Evolutionary conservation across 2,113 vertebrate genomes (phyloP).

Genomic region (Peucedramus taeniatus): DNA sequence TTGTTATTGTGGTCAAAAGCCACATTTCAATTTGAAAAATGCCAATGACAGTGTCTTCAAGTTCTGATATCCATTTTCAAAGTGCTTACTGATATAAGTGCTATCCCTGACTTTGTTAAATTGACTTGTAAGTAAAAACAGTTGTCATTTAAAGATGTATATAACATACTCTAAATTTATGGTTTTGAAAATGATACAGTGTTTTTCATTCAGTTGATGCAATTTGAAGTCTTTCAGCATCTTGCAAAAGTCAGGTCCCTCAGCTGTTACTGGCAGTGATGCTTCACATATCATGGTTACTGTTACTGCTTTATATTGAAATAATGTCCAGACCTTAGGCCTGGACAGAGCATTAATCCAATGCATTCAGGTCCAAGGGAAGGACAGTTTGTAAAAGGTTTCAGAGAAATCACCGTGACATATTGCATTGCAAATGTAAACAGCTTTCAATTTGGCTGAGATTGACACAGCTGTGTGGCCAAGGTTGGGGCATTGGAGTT

Average conservation of each 20-base stretch:
- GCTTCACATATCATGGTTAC: not conserved
- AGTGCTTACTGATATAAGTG: not conserved
- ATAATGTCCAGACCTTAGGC: not conserved
- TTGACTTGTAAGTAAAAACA: not conserved
- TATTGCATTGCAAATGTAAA: not conserved
- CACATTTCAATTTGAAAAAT: not conserved
- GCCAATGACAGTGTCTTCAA: not conserved
- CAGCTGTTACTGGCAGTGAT: fast-evolving
- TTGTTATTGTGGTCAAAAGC: slow-evolving; percentile 1
- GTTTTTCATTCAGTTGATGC: not conserved
- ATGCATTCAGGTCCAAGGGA: not conserved
- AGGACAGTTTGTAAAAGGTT: not conserved
- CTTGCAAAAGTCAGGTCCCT: not conserved
- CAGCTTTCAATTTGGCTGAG: not conserved
- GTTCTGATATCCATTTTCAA: not conserved
- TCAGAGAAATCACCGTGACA: not conserved
- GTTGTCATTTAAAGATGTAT: not conserved
- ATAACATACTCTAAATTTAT: not conserved
- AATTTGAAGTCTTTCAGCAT: not conserved
- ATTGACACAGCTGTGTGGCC: not conserved
- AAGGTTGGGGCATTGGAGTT: not conserved
- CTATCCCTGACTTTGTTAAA: not conserved
- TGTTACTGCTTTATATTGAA: not conserved
- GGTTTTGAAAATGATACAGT: not conserved
- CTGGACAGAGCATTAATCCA: not conserved